Conservation (phyloP, 2,113 vertebrate species). For the Mellivora capensis region DNA sequence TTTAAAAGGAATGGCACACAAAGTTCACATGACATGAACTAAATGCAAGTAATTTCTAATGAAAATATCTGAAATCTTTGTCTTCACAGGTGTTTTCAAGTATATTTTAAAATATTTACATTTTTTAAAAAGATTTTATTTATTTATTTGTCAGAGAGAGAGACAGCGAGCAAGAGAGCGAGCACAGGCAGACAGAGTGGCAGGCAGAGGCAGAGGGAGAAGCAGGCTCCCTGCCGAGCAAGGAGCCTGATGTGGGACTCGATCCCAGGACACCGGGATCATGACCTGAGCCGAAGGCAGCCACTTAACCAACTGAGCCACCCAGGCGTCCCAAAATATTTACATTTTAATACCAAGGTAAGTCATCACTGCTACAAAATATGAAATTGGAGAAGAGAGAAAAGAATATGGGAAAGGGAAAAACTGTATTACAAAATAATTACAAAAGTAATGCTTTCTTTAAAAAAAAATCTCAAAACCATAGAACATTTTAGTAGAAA, state of each 20-base stretch:
- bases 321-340: background rate
- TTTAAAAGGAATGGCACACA: background rate
- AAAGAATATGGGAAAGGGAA: background rate
- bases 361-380: background rate
- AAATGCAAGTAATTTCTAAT: background rate
- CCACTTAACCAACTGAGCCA: no score
- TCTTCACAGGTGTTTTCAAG: background rate
- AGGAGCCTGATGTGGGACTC: no score
- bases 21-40: background rate
- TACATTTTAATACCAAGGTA: conserved; percentile 17
- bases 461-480: background rate
- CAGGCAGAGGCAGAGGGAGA: no score
- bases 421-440: background rate
- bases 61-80: background rate
- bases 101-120: background rate
- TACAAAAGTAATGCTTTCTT: background rate
- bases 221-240: no score
- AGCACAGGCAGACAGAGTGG: no score
- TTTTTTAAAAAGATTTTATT: background rate
- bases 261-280: no score
- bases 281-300: no score
- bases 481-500: background rate
- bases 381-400: background rate
- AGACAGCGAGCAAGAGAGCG: no score
- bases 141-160: no score